These are phyloP conservation scores for Alitta virens DNA, from an alignment of 2,888 invertebrate genomes.

Conservation along the genomic window DNA sequence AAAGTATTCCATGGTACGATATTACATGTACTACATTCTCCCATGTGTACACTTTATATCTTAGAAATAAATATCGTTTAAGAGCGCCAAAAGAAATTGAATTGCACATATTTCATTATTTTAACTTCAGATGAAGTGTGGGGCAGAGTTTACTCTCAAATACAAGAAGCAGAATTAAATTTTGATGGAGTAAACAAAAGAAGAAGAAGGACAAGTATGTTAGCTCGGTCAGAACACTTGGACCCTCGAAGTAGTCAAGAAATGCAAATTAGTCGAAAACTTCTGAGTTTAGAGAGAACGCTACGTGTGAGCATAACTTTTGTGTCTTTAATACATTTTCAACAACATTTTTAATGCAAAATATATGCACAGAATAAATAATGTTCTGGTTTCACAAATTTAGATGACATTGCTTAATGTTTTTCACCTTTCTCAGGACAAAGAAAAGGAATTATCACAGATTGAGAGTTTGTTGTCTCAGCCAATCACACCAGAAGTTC, in stretches of 20 bases:
- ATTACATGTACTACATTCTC: no score
- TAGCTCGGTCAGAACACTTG: background rate
- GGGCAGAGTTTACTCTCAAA: background rate
- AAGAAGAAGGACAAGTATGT: conserved; percentile 1
- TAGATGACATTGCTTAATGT: background rate
- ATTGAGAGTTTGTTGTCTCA: conserved; percentile 3
- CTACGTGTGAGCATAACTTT: conserved; percentile 9
- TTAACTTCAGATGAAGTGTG: no score
- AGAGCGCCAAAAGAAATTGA: no score
- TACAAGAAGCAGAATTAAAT: conserved; percentile 3
- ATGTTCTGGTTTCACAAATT: background rate
- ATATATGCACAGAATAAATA: background rate
- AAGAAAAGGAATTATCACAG: conserved; percentile 17
- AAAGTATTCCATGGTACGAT: no score
- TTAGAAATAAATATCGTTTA: no score
- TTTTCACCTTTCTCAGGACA: conserved; percentile 15
- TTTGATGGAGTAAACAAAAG: conserved; percentile 10
- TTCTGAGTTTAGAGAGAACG: conserved; percentile 12
- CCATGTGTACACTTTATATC: no score
- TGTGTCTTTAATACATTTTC: no score
- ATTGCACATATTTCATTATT: no score
- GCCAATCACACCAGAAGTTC: background rate
- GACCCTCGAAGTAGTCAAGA: background rate
- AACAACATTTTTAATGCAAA: background rate
- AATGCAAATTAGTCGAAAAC: background rate